phyloP scores from a whole-genome alignment of 2,797 vertebrate species.

The Acomys russatus region DNA sequence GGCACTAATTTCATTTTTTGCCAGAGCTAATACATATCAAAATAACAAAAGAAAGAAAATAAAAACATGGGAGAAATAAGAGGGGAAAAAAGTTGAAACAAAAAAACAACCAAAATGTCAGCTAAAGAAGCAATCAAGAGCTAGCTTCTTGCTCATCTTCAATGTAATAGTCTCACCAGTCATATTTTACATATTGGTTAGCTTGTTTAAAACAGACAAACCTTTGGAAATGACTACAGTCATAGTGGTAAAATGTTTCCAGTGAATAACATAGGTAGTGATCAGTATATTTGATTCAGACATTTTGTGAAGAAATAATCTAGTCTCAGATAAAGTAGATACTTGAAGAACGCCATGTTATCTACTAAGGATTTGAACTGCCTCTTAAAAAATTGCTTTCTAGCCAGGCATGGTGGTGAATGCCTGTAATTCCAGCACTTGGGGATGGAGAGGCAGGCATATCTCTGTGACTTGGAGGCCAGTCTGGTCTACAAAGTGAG shows the following conservation, averaged over 20 bases:
- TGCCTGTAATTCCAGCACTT: too few relatives aligned
- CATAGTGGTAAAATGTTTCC: conserved; percentile 38
- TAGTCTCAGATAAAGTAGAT: conserved; percentile 21
- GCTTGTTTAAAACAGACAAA: conserved; percentile 61
- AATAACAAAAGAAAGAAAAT: conserved; percentile 55
- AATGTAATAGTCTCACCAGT: neutral
- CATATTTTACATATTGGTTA: conserved; percentile 50
- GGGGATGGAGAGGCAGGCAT: too few relatives aligned
- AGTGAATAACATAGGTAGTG: conserved; percentile 21
- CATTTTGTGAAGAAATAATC: conserved; percentile 46
- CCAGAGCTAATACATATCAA: conserved; percentile 2
- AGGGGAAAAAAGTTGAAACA: neutral
- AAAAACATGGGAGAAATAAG: neutral
- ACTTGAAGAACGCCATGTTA: conserved; percentile 44
- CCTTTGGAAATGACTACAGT: neutral
- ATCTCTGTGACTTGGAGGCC: too few relatives aligned
- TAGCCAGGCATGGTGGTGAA: too few relatives aligned
- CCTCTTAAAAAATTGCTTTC: conserved; percentile 19
- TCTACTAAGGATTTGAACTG: conserved; percentile 76
- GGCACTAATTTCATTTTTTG: neutral
- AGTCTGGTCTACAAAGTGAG: too few relatives aligned
- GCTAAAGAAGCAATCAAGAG: neutral
- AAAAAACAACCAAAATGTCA: conserved; percentile 34
- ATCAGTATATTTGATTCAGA: conserved; percentile 57
- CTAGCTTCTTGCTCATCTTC: conserved; percentile 30